phyloP scores from a whole-genome alignment of 2,797 vertebrate genomes.

The Acanthurus leucopareius region DNA sequence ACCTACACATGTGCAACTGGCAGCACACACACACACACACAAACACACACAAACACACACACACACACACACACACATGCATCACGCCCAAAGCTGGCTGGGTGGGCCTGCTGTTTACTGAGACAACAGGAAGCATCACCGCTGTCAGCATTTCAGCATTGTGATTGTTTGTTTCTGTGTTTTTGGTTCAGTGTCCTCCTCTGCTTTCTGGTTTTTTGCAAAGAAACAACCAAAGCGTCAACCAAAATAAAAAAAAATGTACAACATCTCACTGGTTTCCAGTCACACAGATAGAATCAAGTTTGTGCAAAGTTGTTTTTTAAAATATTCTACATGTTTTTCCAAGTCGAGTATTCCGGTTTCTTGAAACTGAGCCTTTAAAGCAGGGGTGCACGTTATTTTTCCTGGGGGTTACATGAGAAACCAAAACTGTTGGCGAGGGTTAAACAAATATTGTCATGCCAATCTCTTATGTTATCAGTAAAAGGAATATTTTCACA shows the following conservation, averaged over 20 bases:
- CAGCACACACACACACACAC: conserved; percentile 33
- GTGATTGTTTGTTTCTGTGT: conserved; percentile 45
- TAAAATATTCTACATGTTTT: neutral
- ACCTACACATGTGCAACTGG: conserved; percentile 47
- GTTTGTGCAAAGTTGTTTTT: neutral
- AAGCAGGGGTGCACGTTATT: neutral
- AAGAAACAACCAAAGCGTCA: neutral
- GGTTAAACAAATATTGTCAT: too few species aligned
- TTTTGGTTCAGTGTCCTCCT: neutral
- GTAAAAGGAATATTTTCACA: too few species aligned
- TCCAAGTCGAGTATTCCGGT: conserved; percentile 36
- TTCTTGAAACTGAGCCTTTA: conserved; percentile 23
- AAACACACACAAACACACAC: conserved; percentile 41
- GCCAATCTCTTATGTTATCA: too few species aligned
- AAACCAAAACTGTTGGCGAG: too few species aligned
- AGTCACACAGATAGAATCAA: neutral
- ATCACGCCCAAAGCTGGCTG: conserved; percentile 42
- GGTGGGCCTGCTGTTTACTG: conserved; percentile 76
- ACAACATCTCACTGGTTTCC: too few species aligned
- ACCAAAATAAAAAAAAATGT: neutral
- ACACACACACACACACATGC: conserved; percentile 39
- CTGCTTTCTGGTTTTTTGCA: conserved; percentile 17
- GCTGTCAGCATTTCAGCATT: conserved; percentile 62
- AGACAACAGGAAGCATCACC: conserved; percentile 74
- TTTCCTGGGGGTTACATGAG: too few species aligned